Conservation (phyloP, 1,140 invertebrate genomes). For the Cydia splendana region DNA sequence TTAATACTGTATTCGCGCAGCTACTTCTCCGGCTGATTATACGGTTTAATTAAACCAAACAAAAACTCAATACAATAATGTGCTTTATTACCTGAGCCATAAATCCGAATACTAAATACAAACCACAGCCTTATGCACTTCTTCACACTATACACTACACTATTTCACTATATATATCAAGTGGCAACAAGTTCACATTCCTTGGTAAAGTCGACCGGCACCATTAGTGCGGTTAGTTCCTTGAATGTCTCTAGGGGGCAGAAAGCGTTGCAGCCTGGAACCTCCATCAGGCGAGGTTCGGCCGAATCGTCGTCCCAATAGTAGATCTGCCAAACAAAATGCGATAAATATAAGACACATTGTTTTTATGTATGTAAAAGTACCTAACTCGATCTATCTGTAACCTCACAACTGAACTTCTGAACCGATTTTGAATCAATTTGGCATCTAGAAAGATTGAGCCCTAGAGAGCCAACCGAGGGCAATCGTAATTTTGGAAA, state of each 20-base stretch:
- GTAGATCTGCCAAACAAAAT: slow-evolving; percentile 65
- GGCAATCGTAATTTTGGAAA: no score
- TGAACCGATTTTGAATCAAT: no score
- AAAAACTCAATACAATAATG: slow-evolving; percentile 34
- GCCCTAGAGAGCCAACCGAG: no score
- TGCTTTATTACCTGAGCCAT: slow-evolving; percentile 39
- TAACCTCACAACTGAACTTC: no score
- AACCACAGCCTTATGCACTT: slow-evolving; percentile 47
- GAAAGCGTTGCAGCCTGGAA: slow-evolving; percentile 69
- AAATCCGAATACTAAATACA: slow-evolving; percentile 42
- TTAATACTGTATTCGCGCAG: no score
- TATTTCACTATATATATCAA: slow-evolving; percentile 30
- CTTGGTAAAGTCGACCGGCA: slow-evolving; percentile 68
- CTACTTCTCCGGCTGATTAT: no score
- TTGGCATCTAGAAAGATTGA: no score
- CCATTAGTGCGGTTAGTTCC: slow-evolving; percentile 67
- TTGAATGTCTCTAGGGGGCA: slow-evolving; percentile 74
- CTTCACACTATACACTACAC: slow-evolving; percentile 26
- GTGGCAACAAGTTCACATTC: slow-evolving; percentile 62
- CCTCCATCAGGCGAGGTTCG: slow-evolving; percentile 71
- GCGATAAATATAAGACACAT: background rate
- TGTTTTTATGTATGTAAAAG: no score
- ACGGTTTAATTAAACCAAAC: slow-evolving; percentile 31
- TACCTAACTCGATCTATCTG: no score
- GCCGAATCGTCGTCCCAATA: slow-evolving; percentile 76